phyloP scores from a whole-genome alignment of 2,113 vertebrate genomes.

The Poeciliopsis prolifica region DNA sequence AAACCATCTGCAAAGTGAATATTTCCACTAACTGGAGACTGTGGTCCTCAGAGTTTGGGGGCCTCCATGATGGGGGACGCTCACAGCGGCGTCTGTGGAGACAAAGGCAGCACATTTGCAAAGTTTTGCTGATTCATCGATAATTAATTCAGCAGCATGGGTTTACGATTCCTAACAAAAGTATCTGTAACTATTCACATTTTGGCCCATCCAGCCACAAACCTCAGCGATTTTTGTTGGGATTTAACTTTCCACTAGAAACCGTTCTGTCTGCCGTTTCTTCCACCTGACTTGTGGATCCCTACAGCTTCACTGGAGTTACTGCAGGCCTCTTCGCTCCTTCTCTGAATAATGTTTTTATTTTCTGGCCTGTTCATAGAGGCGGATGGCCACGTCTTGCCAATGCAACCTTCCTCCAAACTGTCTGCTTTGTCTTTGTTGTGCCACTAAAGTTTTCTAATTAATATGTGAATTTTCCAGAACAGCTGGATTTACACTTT shows the following conservation, averaged over 20 bases:
- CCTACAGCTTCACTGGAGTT: background rate
- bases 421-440: too few species aligned
- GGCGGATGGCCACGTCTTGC: too few species aligned
- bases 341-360: too few species aligned
- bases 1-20: background rate
- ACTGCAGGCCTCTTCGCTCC: background rate
- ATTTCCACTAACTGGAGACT: conserved; percentile 29
- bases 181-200: background rate
- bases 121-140: too few species aligned
- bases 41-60: conserved; percentile 4
- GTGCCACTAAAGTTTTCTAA: too few species aligned
- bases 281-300: background rate
- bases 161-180: background rate
- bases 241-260: background rate
- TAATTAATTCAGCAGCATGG: background rate
- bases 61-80: background rate
- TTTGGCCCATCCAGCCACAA: background rate
- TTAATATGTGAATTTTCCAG: too few species aligned
- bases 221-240: background rate
- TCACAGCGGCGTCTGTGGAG: conserved; percentile 30
- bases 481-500: too few species aligned
- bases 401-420: too few species aligned
- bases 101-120: background rate
- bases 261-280: background rate
- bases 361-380: too few species aligned